These are phyloP conservation scores for Papilio demoleus DNA, from an alignment of 2,888 invertebrate genomes.

Conservation along the genomic window DNA sequence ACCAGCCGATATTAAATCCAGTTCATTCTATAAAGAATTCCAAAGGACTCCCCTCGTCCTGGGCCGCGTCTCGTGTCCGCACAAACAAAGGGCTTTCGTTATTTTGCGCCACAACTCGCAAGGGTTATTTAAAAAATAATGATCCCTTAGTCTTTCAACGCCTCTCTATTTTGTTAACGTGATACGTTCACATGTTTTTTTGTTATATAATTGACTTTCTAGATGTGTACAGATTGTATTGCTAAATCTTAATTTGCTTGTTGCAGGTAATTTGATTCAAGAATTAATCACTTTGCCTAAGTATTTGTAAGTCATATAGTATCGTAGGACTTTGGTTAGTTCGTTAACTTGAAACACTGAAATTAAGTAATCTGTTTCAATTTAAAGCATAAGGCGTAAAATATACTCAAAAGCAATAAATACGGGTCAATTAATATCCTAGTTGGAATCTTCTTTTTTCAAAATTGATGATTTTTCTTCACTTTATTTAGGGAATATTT, in stretches of 20 bases:
- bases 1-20: constrained; percentile 81
- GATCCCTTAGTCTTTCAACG: constrained; percentile 4
- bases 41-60: constrained; percentile 66
- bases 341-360: too few species aligned
- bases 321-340: too few species aligned
- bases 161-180: not conserved
- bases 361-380: too few species aligned
- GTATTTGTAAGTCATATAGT: too few species aligned
- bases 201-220: not conserved
- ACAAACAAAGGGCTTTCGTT: constrained; percentile 49
- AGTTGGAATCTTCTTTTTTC: too few species aligned
- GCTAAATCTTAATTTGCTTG: constrained; percentile 41
- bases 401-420: too few species aligned
- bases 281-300: too few species aligned
- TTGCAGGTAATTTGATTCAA: constrained; percentile 54
- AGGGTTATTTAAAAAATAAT: constrained; percentile 40
- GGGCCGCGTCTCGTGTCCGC: constrained; percentile 39
- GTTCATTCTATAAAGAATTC: constrained; percentile 77
- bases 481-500: too few species aligned
- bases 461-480: too few species aligned
- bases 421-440: too few species aligned
- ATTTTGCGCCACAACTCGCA: constrained; percentile 34
- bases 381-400: too few species aligned
- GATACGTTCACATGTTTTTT: not conserved
- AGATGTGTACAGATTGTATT: too few species aligned